Evolutionary conservation across 2,797 vertebrate genomes (phyloP).

Genomic region (Acestrorhynchus altus): DNA sequence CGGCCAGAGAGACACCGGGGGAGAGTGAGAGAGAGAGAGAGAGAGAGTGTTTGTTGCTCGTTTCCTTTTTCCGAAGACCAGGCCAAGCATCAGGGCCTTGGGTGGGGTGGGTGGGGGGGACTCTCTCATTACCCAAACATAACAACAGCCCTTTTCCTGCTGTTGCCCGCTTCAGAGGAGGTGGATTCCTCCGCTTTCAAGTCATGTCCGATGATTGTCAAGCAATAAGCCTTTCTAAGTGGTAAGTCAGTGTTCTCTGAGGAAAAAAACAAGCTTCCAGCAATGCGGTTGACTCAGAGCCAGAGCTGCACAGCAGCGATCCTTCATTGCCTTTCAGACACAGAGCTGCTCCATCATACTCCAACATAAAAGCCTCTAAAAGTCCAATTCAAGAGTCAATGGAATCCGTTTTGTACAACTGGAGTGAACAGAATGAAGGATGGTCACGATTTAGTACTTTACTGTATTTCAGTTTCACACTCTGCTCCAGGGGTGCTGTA

Average conservation of each 20-base stretch:
- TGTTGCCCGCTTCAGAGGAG: neutral
- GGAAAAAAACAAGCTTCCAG: neutral
- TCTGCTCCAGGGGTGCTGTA: neutral
- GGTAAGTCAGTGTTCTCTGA: too few relatives aligned
- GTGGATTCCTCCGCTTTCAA: constrained; percentile 1
- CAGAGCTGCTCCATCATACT: neutral
- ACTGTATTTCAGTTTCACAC: too few relatives aligned
- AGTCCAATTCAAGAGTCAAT: too few relatives aligned
- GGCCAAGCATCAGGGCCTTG: neutral
- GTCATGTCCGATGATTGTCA: constrained; percentile 34
- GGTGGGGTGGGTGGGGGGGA: constrained; percentile 35
- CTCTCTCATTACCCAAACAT: constrained; percentile 34
- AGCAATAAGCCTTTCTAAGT: neutral
- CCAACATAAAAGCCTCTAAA: too few relatives aligned
- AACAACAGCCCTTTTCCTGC: constrained; percentile 25
- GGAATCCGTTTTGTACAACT: too few relatives aligned
- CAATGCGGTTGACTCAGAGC: neutral
- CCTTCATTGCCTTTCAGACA: neutral
- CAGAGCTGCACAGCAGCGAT: neutral
- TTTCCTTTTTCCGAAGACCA: constrained; percentile 20
- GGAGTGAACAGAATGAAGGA: too few relatives aligned
- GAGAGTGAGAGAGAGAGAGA: constrained; percentile 4
- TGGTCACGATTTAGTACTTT: too few relatives aligned
- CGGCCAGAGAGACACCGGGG: neutral
- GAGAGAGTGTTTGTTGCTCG: constrained; percentile 15